Evolutionary conservation across 2,888 invertebrate species (phyloP).

Genomic region (Eustalomyia histrio): DNA sequence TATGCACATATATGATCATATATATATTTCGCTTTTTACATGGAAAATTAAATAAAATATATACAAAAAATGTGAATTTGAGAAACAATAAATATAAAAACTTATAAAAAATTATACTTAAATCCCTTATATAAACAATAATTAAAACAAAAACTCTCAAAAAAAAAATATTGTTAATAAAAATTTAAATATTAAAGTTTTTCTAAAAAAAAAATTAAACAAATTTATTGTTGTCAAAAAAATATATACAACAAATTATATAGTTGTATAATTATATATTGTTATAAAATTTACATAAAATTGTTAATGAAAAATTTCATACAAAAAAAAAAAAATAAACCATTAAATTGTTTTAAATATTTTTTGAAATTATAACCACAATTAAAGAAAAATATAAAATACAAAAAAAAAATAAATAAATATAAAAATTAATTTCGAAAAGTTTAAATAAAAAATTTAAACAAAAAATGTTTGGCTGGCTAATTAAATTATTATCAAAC

Average conservation of each 20-base stretch:
- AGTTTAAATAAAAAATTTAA: neutral
- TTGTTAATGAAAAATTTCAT: constrained; percentile 46
- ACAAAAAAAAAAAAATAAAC: too few species aligned
- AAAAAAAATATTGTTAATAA: constrained; percentile 38
- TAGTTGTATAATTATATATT: constrained; percentile 54
- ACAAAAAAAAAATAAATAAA: constrained; percentile 8
- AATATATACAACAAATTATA: constrained; percentile 50
- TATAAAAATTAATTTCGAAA: constrained; percentile 18
- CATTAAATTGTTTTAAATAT: constrained; percentile 45
- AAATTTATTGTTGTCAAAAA: constrained; percentile 48
- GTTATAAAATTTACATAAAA: constrained; percentile 61
- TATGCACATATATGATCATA: too few species aligned
- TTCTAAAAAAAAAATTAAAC: constrained; percentile 18
- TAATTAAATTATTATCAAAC: too few species aligned
- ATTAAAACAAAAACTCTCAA: constrained; percentile 11
- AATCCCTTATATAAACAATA: constrained; percentile 41
- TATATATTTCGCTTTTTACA: too few species aligned
- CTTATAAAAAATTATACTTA: constrained; percentile 22
- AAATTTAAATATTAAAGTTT: constrained; percentile 23
- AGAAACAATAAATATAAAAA: constrained; percentile 59
- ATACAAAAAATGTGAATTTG: constrained; percentile 35
- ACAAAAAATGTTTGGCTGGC: too few species aligned
- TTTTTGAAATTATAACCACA: constrained; percentile 42
- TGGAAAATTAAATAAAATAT: neutral
- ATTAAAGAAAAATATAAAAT: constrained; percentile 41